Evolutionary conservation across 1,140 invertebrate species (phyloP), one percentile per base, ranked within the genome.

Genomic region (Euglossa dilemma): DNA sequence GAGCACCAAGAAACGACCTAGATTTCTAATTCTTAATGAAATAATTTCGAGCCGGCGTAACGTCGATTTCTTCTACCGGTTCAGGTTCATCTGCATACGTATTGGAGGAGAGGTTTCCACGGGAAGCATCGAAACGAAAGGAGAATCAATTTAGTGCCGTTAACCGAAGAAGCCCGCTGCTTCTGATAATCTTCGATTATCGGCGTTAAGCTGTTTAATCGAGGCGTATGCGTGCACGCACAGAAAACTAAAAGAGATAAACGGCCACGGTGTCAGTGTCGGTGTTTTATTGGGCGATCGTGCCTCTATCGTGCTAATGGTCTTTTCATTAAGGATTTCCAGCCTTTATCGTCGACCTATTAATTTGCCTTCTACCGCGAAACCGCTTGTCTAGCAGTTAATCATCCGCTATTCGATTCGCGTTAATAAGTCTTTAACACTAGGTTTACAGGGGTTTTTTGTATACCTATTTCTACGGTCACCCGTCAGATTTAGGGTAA

Each of bases 281-380:
- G 36, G 57, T 61, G 67, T 84, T 86, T 80, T 81, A 84, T 83
- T 80, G 50, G 67, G 0, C 72, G 9, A 20, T 36, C 61, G 64
- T 36, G 28, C 61, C 36, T 67, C 11, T 59, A 84, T 76, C 56
- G 57, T 56, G 23, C 57, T 78, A 86, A 81, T 59, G 81, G 78
- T 28, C 77, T 57, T 76, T 86, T 86, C 69, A 74, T 78, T 81
- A 80, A 84, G 50, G 20, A 77, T 80, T 52, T 43, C 61, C 28
- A 23, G 66, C 43, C 61, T 80, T 77, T 75, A 75, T 77, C 66
- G 56, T 43, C 45, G 59, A 56, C 36, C 67, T 47, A 76, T 83
- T 43, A 72, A 69, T 86, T 72, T 80, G 64, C 61, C 28, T 84
- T 75, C 72, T 80, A 86, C 54, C 59, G 70, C 20, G 9, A 9